Evolutionary conservation across 2,113 vertebrate species (phyloP).

Genomic region (Oryzias celebensis): DNA sequence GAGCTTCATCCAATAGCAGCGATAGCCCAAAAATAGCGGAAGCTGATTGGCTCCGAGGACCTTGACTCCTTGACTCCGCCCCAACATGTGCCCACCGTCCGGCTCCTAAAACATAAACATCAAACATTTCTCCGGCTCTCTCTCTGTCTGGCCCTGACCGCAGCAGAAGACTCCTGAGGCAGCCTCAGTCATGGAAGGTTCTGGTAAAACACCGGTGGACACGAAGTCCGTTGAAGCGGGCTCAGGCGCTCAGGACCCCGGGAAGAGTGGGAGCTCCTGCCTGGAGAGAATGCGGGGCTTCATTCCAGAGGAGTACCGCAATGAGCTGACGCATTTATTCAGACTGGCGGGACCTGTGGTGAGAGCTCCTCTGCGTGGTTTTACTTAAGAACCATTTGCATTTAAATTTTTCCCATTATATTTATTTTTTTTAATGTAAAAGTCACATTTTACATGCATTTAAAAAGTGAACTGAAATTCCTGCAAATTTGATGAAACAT

Average conservation of each 20-base stretch:
- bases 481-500: no score
- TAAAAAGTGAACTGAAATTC: no score
- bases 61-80: background rate
- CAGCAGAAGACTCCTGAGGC: background rate
- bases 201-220: background rate
- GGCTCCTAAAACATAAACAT: background rate
- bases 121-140: background rate
- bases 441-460: no score
- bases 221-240: background rate
- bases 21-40: background rate
- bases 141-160: background rate
- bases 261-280: background rate
- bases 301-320: constrained; percentile 47
- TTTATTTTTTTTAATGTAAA: no score
- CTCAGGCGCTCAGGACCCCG: background rate
- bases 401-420: no score
- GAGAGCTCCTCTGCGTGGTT: constrained; percentile 6
- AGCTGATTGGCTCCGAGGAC: background rate
- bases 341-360: constrained; percentile 77
- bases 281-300: constrained; percentile 1
- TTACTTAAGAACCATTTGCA: no score
- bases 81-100: background rate
- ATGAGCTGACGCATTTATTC: constrained; percentile 60
- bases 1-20: background rate
- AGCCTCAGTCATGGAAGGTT: constrained; percentile 1